Evolutionary conservation across 2,113 vertebrate genomes (phyloP).

Genomic region (Mixornis gularis): DNA sequence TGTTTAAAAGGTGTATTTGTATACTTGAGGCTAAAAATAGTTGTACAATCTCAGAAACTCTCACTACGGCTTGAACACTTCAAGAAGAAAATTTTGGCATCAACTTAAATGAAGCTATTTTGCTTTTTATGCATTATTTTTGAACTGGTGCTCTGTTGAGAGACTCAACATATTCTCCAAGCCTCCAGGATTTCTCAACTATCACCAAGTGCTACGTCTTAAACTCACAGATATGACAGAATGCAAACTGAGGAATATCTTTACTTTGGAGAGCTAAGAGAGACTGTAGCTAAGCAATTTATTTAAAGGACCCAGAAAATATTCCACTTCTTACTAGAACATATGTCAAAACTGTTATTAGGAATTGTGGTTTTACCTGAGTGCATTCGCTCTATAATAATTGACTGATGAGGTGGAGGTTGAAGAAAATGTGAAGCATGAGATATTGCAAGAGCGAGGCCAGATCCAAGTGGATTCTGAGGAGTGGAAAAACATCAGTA

Average conservation of each 20-base stretch:
- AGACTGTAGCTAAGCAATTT: not conserved
- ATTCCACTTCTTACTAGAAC: not conserved
- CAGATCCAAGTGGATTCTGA: conserved; percentile 90
- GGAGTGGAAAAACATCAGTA: conserved; percentile 16
- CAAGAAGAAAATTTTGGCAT: not conserved
- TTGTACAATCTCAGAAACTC: not conserved
- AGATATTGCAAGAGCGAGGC: conserved; percentile 93
- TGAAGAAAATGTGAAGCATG: conserved; percentile 98
- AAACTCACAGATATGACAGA: not conserved
- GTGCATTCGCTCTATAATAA: conserved; percentile 99
- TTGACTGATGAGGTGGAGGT: conserved; percentile 97
- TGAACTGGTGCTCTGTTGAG: not conserved
- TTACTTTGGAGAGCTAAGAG: not conserved
- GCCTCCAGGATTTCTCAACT: not conserved
- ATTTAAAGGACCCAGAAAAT: not conserved
- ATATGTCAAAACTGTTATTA: not conserved
- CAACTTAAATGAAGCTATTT: not conserved
- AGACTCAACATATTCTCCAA: not conserved
- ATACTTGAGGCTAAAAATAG: not conserved
- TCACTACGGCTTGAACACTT: not conserved
- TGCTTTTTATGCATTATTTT: not conserved
- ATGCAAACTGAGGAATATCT: not conserved
- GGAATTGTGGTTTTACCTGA: conserved; percentile 80
- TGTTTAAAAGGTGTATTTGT: not conserved
- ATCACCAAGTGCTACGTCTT: not conserved